These are phyloP conservation scores for Anthonomus grandis DNA, from an alignment of 1,140 invertebrate genomes.

Conservation along the genomic window DNA sequence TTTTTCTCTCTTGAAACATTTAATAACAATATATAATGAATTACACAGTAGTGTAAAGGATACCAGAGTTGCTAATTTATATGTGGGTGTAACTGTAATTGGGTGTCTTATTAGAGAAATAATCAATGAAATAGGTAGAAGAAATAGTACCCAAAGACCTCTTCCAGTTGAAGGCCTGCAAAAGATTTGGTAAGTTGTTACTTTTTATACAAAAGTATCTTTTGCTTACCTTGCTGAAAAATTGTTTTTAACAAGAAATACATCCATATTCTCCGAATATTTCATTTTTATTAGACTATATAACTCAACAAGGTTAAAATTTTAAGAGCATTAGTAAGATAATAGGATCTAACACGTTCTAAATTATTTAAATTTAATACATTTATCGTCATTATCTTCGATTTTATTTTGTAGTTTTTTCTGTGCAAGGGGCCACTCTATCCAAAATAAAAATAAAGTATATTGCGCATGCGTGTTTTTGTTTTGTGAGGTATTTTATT, in stretches of 20 bases:
- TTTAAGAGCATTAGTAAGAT: too few species aligned
- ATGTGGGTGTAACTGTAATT: constrained; percentile 46
- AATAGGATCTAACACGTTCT: too few species aligned
- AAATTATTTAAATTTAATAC: too few species aligned
- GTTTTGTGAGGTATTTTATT: too few species aligned
- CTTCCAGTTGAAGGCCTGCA: constrained; percentile 51
- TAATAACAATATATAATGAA: constrained; percentile 33
- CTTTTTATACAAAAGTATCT: neutral
- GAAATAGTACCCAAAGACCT: constrained; percentile 56
- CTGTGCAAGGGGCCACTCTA: too few species aligned
- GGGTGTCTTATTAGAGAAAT: constrained; percentile 46
- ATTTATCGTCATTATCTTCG: too few species aligned
- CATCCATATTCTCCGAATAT: neutral
- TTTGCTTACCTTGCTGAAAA: constrained; percentile 10
- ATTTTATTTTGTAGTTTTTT: too few species aligned
- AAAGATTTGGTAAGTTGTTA: constrained; percentile 20
- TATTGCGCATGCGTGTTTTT: too few species aligned
- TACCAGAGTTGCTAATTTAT: constrained; percentile 49
- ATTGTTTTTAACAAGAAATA: constrained; percentile 7
- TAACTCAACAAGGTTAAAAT: too few species aligned
- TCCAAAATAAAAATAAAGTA: too few species aligned
- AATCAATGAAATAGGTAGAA: constrained; percentile 52
- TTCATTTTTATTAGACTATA: too few species aligned
- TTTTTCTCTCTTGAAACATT: constrained; percentile 26
- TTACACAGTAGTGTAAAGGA: constrained; percentile 31